phyloP scores from a whole-genome alignment of 1,140 invertebrate genomes.

The Solenopsis fugax region DNA sequence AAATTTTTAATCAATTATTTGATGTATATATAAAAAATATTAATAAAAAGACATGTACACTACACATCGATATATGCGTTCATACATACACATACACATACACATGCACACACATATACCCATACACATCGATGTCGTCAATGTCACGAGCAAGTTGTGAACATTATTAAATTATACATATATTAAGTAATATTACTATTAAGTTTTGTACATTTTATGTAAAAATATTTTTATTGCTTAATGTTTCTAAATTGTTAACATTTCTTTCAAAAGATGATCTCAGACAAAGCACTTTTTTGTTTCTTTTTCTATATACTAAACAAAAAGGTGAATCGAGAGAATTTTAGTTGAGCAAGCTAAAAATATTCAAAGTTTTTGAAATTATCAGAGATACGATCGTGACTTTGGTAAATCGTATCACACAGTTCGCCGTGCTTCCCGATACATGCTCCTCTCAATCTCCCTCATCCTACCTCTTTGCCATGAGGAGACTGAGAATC shows the following conservation, averaged over 20 bases:
- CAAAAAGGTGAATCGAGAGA: not conserved
- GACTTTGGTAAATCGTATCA: constrained; percentile 61
- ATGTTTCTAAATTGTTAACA: not conserved
- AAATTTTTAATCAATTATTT: not conserved
- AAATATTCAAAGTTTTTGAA: constrained; percentile 11
- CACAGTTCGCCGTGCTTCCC: constrained; percentile 72
- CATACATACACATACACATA: not conserved
- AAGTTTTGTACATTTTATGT: not conserved
- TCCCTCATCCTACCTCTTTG: constrained; percentile 25
- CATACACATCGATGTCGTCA: constrained; percentile 35
- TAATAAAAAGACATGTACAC: constrained; percentile 1
- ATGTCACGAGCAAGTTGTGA: constrained; percentile 14
- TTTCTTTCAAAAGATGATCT: not conserved
- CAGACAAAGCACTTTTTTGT: not conserved
- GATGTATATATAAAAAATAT: not conserved
- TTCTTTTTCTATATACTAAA: not conserved
- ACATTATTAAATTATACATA: not conserved
- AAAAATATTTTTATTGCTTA: not conserved
- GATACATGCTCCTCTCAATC: constrained; percentile 39
- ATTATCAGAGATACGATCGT: constrained; percentile 30
- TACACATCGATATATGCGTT: not conserved
- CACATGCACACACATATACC: not conserved
- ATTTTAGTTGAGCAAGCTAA: not conserved
- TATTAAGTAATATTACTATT: not conserved
- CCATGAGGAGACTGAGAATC: constrained; percentile 43